Conservation (phyloP, 2,113 vertebrate genomes). For the Octodon degus region DNA sequence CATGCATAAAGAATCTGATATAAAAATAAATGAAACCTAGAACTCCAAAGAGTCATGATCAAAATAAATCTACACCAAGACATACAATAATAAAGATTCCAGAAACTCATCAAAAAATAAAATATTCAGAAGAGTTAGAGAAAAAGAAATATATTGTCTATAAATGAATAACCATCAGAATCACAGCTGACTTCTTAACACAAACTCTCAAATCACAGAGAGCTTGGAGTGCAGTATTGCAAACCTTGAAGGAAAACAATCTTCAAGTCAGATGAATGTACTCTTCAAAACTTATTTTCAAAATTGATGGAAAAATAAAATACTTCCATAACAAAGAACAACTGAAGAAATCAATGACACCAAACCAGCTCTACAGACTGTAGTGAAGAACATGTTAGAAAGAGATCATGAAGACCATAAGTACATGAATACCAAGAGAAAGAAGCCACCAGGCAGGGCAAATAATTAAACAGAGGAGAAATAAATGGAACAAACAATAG, state of each 20-base stretch:
- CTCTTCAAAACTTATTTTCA: neutral
- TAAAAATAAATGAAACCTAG: neutral
- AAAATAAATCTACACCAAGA: neutral
- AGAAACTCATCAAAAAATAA: neutral
- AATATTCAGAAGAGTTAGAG: neutral
- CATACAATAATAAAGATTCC: neutral
- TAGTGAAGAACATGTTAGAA: neutral
- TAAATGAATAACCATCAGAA: neutral
- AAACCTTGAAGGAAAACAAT: neutral
- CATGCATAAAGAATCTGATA: neutral
- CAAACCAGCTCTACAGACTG: neutral
- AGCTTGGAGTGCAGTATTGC: neutral
- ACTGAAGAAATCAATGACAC: neutral
- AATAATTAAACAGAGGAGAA: neutral
- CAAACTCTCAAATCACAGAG: neutral
- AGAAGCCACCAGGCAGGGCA: neutral
- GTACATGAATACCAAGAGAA: neutral
- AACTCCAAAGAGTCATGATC: neutral
- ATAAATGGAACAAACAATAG: too few species aligned
- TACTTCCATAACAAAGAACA: neutral
- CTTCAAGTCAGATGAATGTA: neutral
- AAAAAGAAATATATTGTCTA: neutral
- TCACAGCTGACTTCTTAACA: neutral
- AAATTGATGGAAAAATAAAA: neutral
- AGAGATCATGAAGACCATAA: neutral